A percentile compares a stretch with the other conserved stretches of the same genome.
These are phyloP conservation scores for Romanogobio albipinnatus DNA, from an alignment of 2,113 vertebrate genomes.

Conservation along the genomic window DNA sequence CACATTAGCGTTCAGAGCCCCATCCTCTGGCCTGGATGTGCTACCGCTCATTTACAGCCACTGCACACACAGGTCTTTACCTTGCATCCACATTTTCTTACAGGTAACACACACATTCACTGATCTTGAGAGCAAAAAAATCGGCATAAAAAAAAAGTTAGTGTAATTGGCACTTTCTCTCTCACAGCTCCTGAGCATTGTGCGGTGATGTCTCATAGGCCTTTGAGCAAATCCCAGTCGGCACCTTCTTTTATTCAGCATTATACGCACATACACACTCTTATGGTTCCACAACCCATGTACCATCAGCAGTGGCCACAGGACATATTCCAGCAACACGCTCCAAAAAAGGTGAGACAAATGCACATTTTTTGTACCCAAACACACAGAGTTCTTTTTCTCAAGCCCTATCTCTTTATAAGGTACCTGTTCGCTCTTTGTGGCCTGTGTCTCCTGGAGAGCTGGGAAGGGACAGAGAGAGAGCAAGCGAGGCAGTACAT, in stretches of 20 bases:
- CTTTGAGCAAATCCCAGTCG: conserved; percentile 10
- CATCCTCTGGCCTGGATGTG: neutral
- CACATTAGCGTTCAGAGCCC: neutral
- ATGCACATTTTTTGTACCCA: neutral
- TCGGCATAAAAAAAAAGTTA: neutral
- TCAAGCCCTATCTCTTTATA: neutral
- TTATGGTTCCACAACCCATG: conserved; percentile 12
- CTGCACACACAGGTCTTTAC: neutral
- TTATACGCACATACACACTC: neutral
- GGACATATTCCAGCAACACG: conserved; percentile 70
- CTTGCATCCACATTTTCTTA: neutral
- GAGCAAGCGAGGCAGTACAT: neutral
- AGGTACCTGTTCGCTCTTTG: neutral
- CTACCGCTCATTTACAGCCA: neutral
- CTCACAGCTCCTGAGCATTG: neutral
- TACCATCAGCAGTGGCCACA: conserved; percentile 26
- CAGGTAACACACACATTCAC: neutral
- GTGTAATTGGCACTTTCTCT: neutral
- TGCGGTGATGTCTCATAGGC: neutral
- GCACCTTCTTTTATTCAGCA: conserved; percentile 10
- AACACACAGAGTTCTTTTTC: neutral
- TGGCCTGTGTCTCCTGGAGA: neutral
- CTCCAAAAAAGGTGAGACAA: conserved; percentile 20
- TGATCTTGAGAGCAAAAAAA: neutral
- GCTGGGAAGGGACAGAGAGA: neutral